Evolutionary conservation across 2,113 vertebrate genomes (phyloP).

Genomic region (Emydocephalus ijimae): DNA sequence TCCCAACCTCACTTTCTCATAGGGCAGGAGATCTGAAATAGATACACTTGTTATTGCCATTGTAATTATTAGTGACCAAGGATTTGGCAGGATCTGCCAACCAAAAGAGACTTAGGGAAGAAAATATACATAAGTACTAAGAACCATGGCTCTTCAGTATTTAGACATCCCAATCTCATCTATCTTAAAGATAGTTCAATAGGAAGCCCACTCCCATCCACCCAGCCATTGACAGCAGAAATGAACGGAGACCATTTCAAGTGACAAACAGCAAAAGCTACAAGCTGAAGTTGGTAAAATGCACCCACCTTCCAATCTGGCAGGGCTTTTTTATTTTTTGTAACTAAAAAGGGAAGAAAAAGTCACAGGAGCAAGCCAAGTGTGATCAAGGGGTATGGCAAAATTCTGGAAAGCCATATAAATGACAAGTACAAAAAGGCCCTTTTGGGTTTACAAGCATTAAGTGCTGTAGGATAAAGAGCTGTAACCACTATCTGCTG

Average conservation of each 20-base stretch:
- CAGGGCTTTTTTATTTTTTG: background rate
- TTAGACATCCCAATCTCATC: slow-evolving; percentile 1
- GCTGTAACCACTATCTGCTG: background rate
- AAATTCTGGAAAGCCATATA: background rate
- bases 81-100: slow-evolving; percentile 30
- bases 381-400: background rate
- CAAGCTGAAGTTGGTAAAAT: background rate
- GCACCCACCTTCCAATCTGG: slow-evolving; percentile 12
- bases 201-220: background rate
- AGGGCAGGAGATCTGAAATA: slow-evolving; percentile 10
- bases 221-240: background rate
- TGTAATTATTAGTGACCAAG: slow-evolving; percentile 34
- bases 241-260: background rate
- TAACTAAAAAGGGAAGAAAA: background rate
- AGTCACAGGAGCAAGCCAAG: background rate
- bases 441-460: background rate
- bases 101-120: slow-evolving; percentile 8
- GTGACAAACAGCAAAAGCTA: slow-evolving; percentile 30
- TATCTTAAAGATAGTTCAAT: slow-evolving; percentile 15
- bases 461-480: background rate
- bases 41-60: slow-evolving; percentile 22
- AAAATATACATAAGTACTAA: background rate
- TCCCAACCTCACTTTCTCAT: background rate
- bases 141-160: background rate
- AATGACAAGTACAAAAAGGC: slow-evolving; percentile 4